A percentile compares a stretch with the other conserved stretches of the same genome.
phyloP scores from a whole-genome alignment of 2,113 vertebrate species.

The Phrynocephalus versicolor region DNA sequence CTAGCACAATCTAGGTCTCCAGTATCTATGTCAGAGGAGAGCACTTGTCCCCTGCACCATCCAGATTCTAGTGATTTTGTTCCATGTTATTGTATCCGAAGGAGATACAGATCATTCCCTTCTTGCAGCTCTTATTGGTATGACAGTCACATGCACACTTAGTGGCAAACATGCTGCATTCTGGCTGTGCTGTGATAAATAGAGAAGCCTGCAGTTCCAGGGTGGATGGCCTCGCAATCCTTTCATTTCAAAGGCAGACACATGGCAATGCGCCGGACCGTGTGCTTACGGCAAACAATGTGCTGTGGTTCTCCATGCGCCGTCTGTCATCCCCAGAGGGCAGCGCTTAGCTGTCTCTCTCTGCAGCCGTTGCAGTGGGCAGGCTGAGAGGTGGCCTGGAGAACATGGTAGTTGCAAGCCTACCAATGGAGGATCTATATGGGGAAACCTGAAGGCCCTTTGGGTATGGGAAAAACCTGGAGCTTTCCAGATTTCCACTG shows the following conservation, averaged over 20 bases:
- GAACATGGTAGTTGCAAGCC: neutral
- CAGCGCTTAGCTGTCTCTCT: neutral
- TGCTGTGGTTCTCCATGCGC: neutral
- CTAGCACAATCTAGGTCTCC: neutral
- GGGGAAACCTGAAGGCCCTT: neutral
- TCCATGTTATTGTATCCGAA: neutral
- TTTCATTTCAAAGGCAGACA: neutral
- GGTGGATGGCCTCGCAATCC: neutral
- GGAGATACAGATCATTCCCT: neutral
- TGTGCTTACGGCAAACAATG: slow-evolving; percentile 10
- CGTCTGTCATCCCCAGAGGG: slow-evolving; percentile 3
- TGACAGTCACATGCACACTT: neutral
- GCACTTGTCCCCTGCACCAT: neutral
- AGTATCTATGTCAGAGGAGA: too few relatives aligned
- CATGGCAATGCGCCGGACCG: neutral
- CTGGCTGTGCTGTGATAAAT: neutral
- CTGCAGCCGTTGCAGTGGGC: neutral
- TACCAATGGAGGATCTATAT: neutral
- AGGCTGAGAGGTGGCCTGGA: slow-evolving; percentile 1
- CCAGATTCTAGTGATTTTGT: neutral
- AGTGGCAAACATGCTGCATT: neutral
- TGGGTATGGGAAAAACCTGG: neutral
- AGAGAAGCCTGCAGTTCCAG: neutral
- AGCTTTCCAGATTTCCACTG: neutral
- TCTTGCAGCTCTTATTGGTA: neutral